These are phyloP conservation scores for Argya squamiceps DNA, from an alignment of 2,797 vertebrate species.

Conservation along the genomic window DNA sequence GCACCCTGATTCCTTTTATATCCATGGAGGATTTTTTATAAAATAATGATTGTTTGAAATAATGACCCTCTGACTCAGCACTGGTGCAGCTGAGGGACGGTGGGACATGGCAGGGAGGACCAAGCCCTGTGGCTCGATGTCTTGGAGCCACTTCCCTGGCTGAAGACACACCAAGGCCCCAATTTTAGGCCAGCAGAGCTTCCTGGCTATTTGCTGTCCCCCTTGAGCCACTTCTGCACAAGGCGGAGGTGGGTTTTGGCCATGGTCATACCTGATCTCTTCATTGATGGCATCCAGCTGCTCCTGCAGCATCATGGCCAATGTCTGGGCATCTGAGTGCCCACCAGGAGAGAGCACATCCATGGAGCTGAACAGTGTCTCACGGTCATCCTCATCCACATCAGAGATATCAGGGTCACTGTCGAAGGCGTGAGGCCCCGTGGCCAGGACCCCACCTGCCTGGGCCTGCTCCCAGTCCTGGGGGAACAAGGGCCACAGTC, in stretches of 20 bases:
- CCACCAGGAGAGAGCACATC: conserved; percentile 89
- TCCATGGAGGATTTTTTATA: neutral
- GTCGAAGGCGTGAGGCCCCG: conserved; percentile 84
- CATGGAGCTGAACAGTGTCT: conserved; percentile 82
- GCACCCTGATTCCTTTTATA: neutral
- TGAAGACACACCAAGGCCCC: neutral
- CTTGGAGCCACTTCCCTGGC: neutral
- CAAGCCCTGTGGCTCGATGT: neutral
- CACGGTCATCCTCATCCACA: conserved; percentile 86
- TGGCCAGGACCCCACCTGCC: conserved; percentile 81
- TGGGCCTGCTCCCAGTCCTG: conserved; percentile 89
- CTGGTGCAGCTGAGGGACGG: neutral
- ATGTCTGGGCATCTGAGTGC: conserved; percentile 92
- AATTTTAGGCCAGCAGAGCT: neutral
- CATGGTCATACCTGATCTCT: conserved; percentile 87
- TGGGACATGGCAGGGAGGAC: neutral
- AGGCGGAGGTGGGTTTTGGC: neutral
- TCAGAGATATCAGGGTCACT: conserved; percentile 92
- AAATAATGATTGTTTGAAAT: neutral
- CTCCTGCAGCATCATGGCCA: conserved; percentile 95
- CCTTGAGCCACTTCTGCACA: neutral
- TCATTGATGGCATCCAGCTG: conserved; percentile 96
- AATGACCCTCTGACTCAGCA: neutral
- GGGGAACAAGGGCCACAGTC: conserved; percentile 2
- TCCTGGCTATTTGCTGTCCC: neutral